These are phyloP conservation scores for Oenanthe melanoleuca DNA, from an alignment of 2,113 vertebrate species.

Conservation along the genomic window DNA sequence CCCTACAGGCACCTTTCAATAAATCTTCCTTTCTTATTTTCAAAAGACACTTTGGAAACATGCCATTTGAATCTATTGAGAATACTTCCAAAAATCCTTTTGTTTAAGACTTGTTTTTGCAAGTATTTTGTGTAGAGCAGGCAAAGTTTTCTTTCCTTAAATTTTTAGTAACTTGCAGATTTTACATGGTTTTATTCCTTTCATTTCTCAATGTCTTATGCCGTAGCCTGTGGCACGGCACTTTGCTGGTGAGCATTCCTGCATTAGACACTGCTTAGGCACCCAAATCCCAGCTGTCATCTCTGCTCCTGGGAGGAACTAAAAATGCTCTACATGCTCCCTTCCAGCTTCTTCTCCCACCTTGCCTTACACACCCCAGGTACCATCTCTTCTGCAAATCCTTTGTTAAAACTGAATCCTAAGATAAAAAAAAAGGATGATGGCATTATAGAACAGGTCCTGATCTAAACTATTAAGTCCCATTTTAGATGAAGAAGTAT, in stretches of 20 bases:
- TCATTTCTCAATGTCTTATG: conserved; percentile 12
- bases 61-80: neutral
- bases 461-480: neutral
- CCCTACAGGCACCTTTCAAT: conserved; percentile 62
- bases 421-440: neutral
- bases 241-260: neutral
- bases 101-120: conserved; percentile 19
- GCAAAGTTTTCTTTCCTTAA: conserved; percentile 25
- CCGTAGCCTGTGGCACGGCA: neutral
- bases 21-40: conserved; percentile 32
- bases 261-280: neutral
- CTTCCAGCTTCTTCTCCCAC: neutral
- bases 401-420: neutral
- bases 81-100: conserved; percentile 22
- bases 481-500: neutral
- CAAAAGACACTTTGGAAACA: conserved; percentile 15
- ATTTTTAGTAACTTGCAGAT: conserved; percentile 28
- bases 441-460: neutral
- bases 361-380: neutral
- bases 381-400: neutral
- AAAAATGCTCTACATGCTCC: neutral
- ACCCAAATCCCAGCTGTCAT: neutral
- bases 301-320: neutral
- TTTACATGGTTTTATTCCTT: neutral
- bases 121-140: conserved; percentile 24